phyloP scores from a whole-genome alignment of 2,797 vertebrate species.

The Nannoperca obscura region DNA sequence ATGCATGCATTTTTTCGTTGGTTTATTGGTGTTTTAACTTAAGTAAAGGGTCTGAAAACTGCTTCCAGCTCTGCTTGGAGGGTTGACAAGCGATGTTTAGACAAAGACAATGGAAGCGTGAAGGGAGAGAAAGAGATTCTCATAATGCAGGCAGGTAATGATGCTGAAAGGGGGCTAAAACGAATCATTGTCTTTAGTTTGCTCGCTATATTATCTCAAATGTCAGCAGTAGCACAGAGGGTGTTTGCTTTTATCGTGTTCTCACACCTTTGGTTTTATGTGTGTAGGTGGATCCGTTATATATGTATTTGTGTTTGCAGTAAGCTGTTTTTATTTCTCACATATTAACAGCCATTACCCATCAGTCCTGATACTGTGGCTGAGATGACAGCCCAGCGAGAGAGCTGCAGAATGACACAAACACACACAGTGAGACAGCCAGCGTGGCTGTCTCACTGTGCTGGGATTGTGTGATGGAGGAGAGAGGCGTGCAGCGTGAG shows the following conservation, averaged over 20 bases:
- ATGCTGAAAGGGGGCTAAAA: slow-evolving; percentile 45
- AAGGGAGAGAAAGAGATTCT: slow-evolving; percentile 20
- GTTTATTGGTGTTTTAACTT: neutral
- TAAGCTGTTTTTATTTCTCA: neutral
- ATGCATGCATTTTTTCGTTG: neutral
- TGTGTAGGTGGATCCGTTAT: slow-evolving; percentile 12
- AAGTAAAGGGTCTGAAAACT: neutral
- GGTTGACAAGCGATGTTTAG: neutral
- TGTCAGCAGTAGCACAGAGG: slow-evolving; percentile 10
- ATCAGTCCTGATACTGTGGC: slow-evolving; percentile 62
- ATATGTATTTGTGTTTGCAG: slow-evolving; percentile 7
- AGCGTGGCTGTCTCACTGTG: slow-evolving; percentile 42
- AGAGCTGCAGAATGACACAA: slow-evolving; percentile 62
- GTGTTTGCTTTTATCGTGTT: neutral
- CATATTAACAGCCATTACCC: slow-evolving; percentile 42
- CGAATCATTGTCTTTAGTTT: slow-evolving; percentile 50
- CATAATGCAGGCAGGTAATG: slow-evolving; percentile 35
- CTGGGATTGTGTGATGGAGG: slow-evolving; percentile 58
- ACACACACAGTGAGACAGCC: slow-evolving; percentile 52
- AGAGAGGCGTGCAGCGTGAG: slow-evolving; percentile 66
- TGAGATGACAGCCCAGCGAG: slow-evolving; percentile 58
- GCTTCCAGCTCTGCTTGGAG: neutral
- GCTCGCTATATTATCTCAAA: slow-evolving; percentile 3
- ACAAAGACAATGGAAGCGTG: slow-evolving; percentile 11
- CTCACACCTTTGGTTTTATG: slow-evolving; percentile 14